phyloP scores from a whole-genome alignment of 2,113 vertebrate species.

The Rhagologus leucostigma region DNA sequence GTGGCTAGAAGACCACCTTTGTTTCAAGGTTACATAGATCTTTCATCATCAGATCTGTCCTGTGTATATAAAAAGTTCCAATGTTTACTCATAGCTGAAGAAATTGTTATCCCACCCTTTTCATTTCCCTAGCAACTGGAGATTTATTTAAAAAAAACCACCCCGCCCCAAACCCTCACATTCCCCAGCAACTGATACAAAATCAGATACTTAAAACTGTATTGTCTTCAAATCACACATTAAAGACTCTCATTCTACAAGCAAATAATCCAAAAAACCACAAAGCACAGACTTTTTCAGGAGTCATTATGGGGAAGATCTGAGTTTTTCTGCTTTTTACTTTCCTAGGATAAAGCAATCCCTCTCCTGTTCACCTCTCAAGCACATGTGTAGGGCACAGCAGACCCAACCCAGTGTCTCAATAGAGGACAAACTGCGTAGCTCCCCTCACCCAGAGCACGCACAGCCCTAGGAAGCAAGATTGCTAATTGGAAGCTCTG shows the following conservation, averaged over 20 bases:
- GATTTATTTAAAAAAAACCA: neutral
- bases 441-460: neutral
- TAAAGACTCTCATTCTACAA: neutral
- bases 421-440: neutral
- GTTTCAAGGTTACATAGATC: neutral
- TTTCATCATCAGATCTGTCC: neutral
- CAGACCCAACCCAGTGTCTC: neutral
- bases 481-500: constrained; percentile 14
- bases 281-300: neutral
- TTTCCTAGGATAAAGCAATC: neutral
- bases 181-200: neutral
- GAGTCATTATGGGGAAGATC: neutral
- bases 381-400: neutral
- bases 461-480: neutral
- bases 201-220: neutral
- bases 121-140: neutral
- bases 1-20: neutral
- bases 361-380: neutral
- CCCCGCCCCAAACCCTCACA: neutral
- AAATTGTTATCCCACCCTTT: neutral
- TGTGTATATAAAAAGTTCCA: neutral
- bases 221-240: neutral
- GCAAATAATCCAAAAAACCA: neutral
- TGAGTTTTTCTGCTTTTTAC: neutral
- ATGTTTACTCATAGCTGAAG: neutral